Evolutionary conservation across 2,888 invertebrate species (phyloP).

Genomic region (Ctena decussata): DNA sequence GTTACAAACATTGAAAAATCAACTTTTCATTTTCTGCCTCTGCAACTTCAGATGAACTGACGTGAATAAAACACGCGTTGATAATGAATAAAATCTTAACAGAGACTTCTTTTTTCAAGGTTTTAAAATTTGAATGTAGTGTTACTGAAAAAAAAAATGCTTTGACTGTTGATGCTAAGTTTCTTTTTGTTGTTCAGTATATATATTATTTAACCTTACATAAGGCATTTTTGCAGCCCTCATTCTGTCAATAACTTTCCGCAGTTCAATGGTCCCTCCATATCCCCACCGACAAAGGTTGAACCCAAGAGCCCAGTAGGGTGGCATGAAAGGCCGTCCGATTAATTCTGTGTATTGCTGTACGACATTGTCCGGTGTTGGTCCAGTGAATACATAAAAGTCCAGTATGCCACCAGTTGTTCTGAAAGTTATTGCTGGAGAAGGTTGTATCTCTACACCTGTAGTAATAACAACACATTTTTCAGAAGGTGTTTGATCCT

Average conservation of each 20-base stretch:
- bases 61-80: too few relatives aligned
- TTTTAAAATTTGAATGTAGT: too few relatives aligned
- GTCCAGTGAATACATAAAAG: conserved; percentile 92
- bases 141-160: too few relatives aligned
- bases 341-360: conserved; percentile 76
- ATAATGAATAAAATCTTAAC: too few relatives aligned
- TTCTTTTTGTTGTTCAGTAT: too few relatives aligned
- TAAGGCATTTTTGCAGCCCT: conserved; percentile 70
- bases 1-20: too few relatives aligned
- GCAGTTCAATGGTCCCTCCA: conserved; percentile 60
- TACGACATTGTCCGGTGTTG: conserved; percentile 89
- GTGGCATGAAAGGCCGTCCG: conserved; percentile 75
- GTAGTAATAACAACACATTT: too few relatives aligned
- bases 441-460: conserved; percentile 87
- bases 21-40: too few relatives aligned
- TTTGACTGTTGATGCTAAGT: too few relatives aligned
- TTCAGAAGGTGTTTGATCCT: too few relatives aligned
- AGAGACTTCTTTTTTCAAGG: too few relatives aligned
- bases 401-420: conserved; percentile 93
- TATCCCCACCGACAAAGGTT: conserved; percentile 91
- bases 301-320: conserved; percentile 93
- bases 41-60: too few relatives aligned
- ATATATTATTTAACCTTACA: conserved; percentile 51
- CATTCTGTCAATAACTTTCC: conserved; percentile 63
- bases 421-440: conserved; percentile 93